Evolutionary conservation across 2,888 invertebrate genomes (phyloP).

Genomic region (Aethes cnicana): DNA sequence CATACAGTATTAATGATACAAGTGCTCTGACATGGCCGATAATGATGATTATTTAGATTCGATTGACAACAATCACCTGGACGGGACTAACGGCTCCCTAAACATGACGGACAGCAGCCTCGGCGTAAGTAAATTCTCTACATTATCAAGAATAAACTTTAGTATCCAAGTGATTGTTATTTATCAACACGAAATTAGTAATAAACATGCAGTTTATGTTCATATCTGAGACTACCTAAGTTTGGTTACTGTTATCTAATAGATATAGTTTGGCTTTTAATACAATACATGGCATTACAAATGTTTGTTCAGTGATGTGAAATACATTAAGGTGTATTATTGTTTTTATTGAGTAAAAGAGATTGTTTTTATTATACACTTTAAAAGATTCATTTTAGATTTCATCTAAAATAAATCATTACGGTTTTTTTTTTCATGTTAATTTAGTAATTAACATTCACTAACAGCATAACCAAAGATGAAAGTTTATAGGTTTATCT

Average conservation of each 20-base stretch:
- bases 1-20: conserved; percentile 54
- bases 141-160: not conserved
- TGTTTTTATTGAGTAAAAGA: too few relatives aligned
- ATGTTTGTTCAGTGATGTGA: not conserved
- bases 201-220: not conserved
- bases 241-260: conserved; percentile 1
- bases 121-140: conserved; percentile 58
- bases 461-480: too few relatives aligned
- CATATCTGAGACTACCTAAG: not conserved
- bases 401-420: too few relatives aligned
- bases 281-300: not conserved
- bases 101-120: conserved; percentile 78
- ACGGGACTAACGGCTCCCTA: conserved; percentile 84
- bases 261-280: not conserved
- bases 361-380: too few relatives aligned
- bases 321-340: too few relatives aligned
- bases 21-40: conserved; percentile 71
- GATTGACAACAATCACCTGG: conserved; percentile 80
- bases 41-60: conserved; percentile 79
- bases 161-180: not conserved
- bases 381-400: too few relatives aligned
- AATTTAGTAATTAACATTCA: too few relatives aligned
- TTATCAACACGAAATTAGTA: conserved; percentile 1
- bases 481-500: too few relatives aligned
- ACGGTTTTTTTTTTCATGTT: too few relatives aligned